Evolutionary conservation across 2,888 invertebrate species (phyloP), one percentile per base, ranked within the genome.

Genomic region (Odontocolon sp.): DNA sequence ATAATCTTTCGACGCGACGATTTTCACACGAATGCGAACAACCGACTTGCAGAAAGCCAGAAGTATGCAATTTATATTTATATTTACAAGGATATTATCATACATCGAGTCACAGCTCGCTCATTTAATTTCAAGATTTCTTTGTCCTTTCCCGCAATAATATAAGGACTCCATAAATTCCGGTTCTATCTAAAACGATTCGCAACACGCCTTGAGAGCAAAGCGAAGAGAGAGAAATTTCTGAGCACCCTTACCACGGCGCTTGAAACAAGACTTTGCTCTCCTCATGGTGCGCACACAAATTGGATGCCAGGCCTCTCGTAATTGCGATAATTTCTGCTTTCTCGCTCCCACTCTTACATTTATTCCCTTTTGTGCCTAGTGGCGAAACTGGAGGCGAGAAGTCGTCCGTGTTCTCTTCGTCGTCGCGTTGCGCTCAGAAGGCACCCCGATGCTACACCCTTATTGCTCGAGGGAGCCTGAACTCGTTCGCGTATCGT

Each of bases 401-500:
- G 42, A 31, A 59, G 61, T 31, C 61, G 14, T 36, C n/a, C 36
- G 36, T 36, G 11, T 3, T 9, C 33, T 47, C n/a, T 21, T 33
- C 47, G 63, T 45, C 45, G 50, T 26, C 26, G 50, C 16, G 8
- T 63, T 14, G 36, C 18, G 14, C 42, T 28, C 50, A 18, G 16
- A 21, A 63, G 21, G 31, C 40, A 26, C 26, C 68, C 36, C 56
- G 45, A 47, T 16, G 21, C 64, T 47, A 68, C 79, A 69, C 78
- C 80, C 80, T 83, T 79, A 80, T 81, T 81, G 67, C 80, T 67
- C 67, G 66, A 77, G 79, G 69, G 64, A 54, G 79, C 78, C 72
- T 75, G 66, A 78, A 79, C 80, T 82, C 83, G 82, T 85, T 85
- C 85, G 83, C 85, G 84, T 85, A 84, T 86, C 87, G 84, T 83